Percentiles rank a stretch among this genome's conserved stretches.
These are phyloP conservation scores for Propithecus coquereli DNA, from an alignment of 2,113 vertebrate species.

Conservation along the genomic window DNA sequence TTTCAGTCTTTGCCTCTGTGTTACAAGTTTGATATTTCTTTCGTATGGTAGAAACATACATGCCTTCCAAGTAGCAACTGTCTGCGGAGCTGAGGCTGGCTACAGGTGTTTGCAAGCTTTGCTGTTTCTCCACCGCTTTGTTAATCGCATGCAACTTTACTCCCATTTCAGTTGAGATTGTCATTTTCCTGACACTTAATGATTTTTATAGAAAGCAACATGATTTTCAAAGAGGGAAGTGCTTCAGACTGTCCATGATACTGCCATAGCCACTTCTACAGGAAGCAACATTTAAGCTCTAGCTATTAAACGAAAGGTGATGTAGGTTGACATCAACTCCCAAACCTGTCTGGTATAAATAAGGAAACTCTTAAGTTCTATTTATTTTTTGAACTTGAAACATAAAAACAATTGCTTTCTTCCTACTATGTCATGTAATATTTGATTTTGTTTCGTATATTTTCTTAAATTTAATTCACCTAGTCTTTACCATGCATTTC, in stretches of 20 bases:
- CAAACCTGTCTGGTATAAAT: neutral
- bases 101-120: conserved; percentile 29
- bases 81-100: neutral
- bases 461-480: neutral
- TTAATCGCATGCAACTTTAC: neutral
- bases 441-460: neutral
- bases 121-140: neutral
- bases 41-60: neutral
- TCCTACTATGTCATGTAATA: neutral
- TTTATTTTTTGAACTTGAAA: conserved; percentile 38
- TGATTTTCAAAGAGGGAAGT: neutral
- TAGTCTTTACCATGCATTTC: neutral
- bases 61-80: neutral
- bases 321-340: neutral
- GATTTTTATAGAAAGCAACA: neutral
- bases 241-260: neutral
- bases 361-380: neutral
- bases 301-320: neutral
- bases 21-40: neutral
- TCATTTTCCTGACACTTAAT: neutral
- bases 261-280: neutral
- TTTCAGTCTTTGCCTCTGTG: neutral
- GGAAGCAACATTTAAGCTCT: neutral
- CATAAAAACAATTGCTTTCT: neutral
- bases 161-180: neutral